phyloP scores from a whole-genome alignment of 2,797 vertebrate species.

The Lagorchestes hirsutus region DNA sequence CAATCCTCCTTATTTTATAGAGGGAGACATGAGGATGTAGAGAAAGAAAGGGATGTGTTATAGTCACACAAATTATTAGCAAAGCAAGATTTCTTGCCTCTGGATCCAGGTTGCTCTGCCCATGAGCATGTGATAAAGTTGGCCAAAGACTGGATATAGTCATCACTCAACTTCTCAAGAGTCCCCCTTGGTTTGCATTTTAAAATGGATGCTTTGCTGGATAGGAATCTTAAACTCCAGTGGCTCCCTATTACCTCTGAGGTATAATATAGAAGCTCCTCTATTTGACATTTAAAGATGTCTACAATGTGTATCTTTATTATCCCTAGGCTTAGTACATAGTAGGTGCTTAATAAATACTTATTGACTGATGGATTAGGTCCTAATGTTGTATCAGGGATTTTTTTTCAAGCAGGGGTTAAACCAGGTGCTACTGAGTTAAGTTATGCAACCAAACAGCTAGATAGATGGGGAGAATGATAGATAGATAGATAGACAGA shows the following conservation, averaged over 20 bases:
- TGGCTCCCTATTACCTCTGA: background rate
- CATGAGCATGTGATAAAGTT: background rate
- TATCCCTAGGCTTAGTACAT: background rate
- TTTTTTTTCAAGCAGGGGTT: background rate
- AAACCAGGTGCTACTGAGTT: background rate
- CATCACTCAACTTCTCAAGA: slow-evolving; percentile 57
- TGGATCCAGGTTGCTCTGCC: background rate
- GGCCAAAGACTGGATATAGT: slow-evolving; percentile 64
- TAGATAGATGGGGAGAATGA: no score
- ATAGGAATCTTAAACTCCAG: slow-evolving; percentile 1
- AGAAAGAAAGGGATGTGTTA: background rate
- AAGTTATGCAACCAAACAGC: background rate
- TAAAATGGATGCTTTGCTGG: slow-evolving; percentile 62
- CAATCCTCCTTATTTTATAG: background rate
- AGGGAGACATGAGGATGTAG: background rate
- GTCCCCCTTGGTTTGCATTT: slow-evolving; percentile 44
- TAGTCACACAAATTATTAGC: background rate
- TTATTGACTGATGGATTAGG: background rate
- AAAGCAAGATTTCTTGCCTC: background rate
- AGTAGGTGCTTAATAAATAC: background rate
- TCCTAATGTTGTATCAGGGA: background rate
- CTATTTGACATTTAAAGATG: background rate
- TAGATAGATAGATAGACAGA: no score
- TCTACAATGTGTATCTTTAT: background rate
- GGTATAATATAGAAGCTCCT: background rate